A percentile compares a stretch with the other conserved stretches of the same genome.
Evolutionary conservation across 2,113 vertebrate species (phyloP).

Genomic region (Ptychochromis oligacanthus): DNA sequence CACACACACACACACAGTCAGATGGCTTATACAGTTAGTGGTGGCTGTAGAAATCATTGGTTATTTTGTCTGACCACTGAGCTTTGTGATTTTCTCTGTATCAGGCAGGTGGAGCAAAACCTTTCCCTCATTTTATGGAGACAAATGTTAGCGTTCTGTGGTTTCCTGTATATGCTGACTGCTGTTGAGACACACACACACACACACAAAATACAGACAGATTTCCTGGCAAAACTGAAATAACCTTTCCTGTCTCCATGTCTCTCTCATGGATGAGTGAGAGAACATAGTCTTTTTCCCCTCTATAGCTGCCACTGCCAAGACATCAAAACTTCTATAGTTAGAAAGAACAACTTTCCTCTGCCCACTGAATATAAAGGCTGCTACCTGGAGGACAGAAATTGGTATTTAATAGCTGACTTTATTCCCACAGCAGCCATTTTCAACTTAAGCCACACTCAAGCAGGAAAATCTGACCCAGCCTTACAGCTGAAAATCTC

Average conservation of each 20-base stretch:
- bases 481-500: slow-evolving; percentile 17
- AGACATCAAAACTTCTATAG: slow-evolving; percentile 18
- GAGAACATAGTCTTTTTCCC: slow-evolving; percentile 42
- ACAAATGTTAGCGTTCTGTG: slow-evolving; percentile 80
- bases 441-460: slow-evolving; percentile 54
- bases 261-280: slow-evolving; percentile 56
- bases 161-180: slow-evolving; percentile 68
- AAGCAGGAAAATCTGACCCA: slow-evolving; percentile 36
- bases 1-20: slow-evolving; percentile 35
- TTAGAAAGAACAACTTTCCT: slow-evolving; percentile 39
- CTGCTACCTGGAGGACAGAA: slow-evolving; percentile 54
- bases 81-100: slow-evolving; percentile 66
- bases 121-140: slow-evolving; percentile 70
- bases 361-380: slow-evolving; percentile 20
- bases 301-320: slow-evolving; percentile 3
- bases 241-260: slow-evolving; percentile 35
- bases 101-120: slow-evolving; percentile 71
- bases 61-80: slow-evolving; percentile 66
- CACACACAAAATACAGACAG: slow-evolving; percentile 27
- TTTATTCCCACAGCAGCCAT: slow-evolving; percentile 59
- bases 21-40: slow-evolving; percentile 68
- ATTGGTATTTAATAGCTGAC: slow-evolving; percentile 54
- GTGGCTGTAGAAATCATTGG: slow-evolving; percentile 64
- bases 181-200: slow-evolving; percentile 46
- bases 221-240: slow-evolving; percentile 65